Conservation (phyloP, 2,888 invertebrate genomes). For the Andrena flavipes region DNA sequence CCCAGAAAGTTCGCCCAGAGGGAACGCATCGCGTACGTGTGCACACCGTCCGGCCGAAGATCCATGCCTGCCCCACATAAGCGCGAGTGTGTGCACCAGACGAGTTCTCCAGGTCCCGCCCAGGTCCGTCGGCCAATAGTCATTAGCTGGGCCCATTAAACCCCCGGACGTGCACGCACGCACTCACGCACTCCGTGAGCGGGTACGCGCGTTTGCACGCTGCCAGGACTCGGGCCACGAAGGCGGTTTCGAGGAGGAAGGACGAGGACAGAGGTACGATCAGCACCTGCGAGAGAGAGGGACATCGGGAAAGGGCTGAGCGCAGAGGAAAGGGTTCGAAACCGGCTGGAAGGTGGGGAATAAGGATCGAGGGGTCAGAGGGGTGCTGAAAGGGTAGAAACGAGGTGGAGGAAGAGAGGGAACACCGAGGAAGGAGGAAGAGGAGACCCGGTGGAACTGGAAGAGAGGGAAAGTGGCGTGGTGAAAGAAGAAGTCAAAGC, state of each 20-base stretch:
- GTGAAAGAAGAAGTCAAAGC: slow-evolving; percentile 4
- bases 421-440: slow-evolving; percentile 24
- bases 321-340: slow-evolving; percentile 21
- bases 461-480: slow-evolving; percentile 21
- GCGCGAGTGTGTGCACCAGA: slow-evolving; percentile 66
- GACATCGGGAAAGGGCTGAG: slow-evolving; percentile 33
- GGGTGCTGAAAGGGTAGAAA: slow-evolving; percentile 27
- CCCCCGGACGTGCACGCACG: slow-evolving; percentile 79
- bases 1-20: slow-evolving; percentile 27
- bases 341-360: slow-evolving; percentile 3
- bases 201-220: slow-evolving; percentile 52
- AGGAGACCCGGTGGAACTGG: neutral
- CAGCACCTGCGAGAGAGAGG: slow-evolving; percentile 1
- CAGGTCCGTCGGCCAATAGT: slow-evolving; percentile 84
- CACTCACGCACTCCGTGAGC: slow-evolving; percentile 50
- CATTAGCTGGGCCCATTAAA: slow-evolving; percentile 85
- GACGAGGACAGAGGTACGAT: slow-evolving; percentile 22
- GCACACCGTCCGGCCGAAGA: slow-evolving; percentile 30
- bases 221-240: slow-evolving; percentile 39
- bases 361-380: neutral
- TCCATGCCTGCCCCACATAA: slow-evolving; percentile 52
- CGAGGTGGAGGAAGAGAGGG: slow-evolving; percentile 14
- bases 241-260: slow-evolving; percentile 58
- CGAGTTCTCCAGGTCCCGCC: slow-evolving; percentile 83
- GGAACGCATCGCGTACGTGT: slow-evolving; percentile 31